These are phyloP conservation scores for Theodoxus fluviatilis DNA, from an alignment of 2,888 invertebrate genomes.

Conservation along the genomic window DNA sequence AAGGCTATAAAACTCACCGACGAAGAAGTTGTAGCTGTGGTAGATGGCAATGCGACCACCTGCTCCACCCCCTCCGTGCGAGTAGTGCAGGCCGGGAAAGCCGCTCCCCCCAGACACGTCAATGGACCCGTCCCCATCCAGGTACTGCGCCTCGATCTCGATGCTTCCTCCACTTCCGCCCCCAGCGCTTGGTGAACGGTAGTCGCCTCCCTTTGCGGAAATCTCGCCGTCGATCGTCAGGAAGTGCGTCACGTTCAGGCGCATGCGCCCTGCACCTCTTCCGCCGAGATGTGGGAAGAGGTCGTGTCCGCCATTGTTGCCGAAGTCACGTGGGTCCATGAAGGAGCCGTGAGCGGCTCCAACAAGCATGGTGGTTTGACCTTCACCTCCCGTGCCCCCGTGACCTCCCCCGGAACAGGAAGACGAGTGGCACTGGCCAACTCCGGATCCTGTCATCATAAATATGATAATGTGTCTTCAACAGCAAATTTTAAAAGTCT, in stretches of 20 bases:
- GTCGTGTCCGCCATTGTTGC: slow-evolving; percentile 49
- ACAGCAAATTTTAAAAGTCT: slow-evolving; percentile 1
- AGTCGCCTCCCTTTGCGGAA: slow-evolving; percentile 42
- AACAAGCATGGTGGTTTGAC: slow-evolving; percentile 34
- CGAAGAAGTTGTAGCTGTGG: slow-evolving; percentile 46
- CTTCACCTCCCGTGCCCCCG: slow-evolving; percentile 50
- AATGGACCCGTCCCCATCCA: slow-evolving; percentile 46
- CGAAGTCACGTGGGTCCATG: slow-evolving; percentile 41
- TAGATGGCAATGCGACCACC: slow-evolving; percentile 47
- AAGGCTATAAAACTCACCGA: no score
- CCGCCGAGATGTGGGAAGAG: slow-evolving; percentile 46
- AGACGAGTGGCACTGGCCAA: slow-evolving; percentile 28
- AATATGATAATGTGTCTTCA: no score
- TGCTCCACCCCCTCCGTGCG: slow-evolving; percentile 49
- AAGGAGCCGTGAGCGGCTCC: slow-evolving; percentile 45
- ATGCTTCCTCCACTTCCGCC: slow-evolving; percentile 54
- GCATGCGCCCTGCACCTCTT: slow-evolving; percentile 43
- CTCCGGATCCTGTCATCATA: slow-evolving; percentile 39
- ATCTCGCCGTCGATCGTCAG: slow-evolving; percentile 46
- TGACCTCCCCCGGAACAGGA: slow-evolving; percentile 51
- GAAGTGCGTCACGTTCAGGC: slow-evolving; percentile 39
- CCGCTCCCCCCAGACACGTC: slow-evolving; percentile 46
- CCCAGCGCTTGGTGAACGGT: slow-evolving; percentile 42
- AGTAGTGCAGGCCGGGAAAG: slow-evolving; percentile 32
- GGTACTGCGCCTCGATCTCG: slow-evolving; percentile 39